These are phyloP conservation scores for Brachirus orientalis DNA, from an alignment of 2,113 vertebrate genomes.

Conservation along the genomic window DNA sequence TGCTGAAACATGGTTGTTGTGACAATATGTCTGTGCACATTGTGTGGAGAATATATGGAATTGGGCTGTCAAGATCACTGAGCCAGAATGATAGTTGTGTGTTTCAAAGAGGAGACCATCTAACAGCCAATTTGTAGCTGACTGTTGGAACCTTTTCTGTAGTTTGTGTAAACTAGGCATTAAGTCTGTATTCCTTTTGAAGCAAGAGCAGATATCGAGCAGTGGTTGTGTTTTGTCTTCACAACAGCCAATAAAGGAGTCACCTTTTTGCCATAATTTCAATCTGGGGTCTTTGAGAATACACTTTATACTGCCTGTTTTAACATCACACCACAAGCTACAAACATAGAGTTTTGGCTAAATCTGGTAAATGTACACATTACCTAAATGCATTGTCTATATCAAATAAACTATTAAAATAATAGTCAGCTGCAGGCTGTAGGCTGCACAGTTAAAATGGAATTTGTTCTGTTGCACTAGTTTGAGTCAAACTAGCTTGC, in stretches of 20 bases:
- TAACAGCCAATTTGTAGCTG: constrained; percentile 59
- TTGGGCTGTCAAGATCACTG: constrained; percentile 54
- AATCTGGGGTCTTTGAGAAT: no score
- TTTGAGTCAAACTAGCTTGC: no score
- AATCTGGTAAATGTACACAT: no score
- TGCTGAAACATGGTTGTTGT: constrained; percentile 51
- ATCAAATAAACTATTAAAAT: no score
- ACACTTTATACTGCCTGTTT: no score
- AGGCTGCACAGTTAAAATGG: no score
- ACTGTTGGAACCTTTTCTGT: constrained; percentile 26
- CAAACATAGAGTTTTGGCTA: no score
- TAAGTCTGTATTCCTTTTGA: constrained; percentile 8
- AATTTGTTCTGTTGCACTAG: no score
- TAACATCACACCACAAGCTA: no score
- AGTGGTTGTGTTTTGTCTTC: background rate
- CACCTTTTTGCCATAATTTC: background rate
- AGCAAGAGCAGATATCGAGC: constrained; percentile 14
- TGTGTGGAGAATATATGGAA: constrained; percentile 61
- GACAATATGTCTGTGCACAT: constrained; percentile 46
- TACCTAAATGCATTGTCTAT: no score
- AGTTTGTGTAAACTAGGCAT: constrained; percentile 18
- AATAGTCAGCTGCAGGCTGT: no score
- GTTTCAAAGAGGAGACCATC: constrained; percentile 52
- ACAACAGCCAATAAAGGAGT: constrained; percentile 3
- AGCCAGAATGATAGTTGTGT: constrained; percentile 60